Conservation (phyloP, 2,888 invertebrate species). For the Shargacucullia verbasci region DNA sequence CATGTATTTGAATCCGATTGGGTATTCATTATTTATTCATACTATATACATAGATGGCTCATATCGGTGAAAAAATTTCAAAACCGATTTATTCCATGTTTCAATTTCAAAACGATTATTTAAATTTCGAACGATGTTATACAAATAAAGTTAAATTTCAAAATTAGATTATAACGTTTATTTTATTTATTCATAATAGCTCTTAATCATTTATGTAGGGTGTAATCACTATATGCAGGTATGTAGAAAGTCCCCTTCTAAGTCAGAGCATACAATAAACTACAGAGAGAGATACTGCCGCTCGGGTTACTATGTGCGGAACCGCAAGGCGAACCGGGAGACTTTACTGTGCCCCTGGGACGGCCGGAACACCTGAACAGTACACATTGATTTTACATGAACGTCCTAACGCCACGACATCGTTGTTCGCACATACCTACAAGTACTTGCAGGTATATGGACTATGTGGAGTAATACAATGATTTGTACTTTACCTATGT, state of each 20-base stretch:
- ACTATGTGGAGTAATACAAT: slow-evolving; percentile 42
- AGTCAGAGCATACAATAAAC: slow-evolving; percentile 53
- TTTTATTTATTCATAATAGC: too few species aligned
- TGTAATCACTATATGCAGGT: slow-evolving; percentile 12
- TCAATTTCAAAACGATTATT: slow-evolving; percentile 32
- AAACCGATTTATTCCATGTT: slow-evolving; percentile 32
- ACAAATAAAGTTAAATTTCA: too few species aligned
- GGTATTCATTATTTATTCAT: slow-evolving; percentile 34
- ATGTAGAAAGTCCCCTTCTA: slow-evolving; percentile 34
- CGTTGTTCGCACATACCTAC: slow-evolving; percentile 49
- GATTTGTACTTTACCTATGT: slow-evolving; percentile 43
- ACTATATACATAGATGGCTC: slow-evolving; percentile 17
- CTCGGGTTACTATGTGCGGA: slow-evolving; percentile 51
- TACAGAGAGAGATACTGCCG: slow-evolving; percentile 40
- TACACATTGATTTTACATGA: slow-evolving; percentile 66
- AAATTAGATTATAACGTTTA: too few species aligned
- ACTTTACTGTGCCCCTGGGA: slow-evolving; percentile 74
- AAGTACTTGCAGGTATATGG: slow-evolving; percentile 19
- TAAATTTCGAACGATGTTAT: too few species aligned
- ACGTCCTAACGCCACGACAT: slow-evolving; percentile 50
- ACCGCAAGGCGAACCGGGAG: slow-evolving; percentile 64
- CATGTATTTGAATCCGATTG: slow-evolving; percentile 23
- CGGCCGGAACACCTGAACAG: slow-evolving; percentile 67
- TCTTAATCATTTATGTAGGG: slow-evolving; percentile 27
- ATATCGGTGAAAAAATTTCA: slow-evolving; percentile 21